Conservation (phyloP, 2,113 vertebrate species). For the Otolemur garnettii region DNA sequence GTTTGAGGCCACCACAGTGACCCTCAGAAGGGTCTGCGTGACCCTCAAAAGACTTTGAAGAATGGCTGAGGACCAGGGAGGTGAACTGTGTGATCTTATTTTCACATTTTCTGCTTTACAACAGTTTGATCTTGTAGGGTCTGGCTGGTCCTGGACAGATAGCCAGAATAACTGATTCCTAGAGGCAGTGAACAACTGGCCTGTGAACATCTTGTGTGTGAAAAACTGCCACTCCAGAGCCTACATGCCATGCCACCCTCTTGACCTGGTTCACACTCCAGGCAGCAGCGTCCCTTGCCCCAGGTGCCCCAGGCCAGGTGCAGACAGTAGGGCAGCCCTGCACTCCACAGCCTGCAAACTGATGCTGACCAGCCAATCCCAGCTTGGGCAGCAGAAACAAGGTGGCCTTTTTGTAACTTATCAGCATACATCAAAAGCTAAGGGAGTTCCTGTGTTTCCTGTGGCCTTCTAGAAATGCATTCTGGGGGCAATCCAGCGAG, state of each 20-base stretch:
- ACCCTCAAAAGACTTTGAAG: background rate
- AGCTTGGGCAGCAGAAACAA: too few species aligned
- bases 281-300: background rate
- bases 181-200: background rate
- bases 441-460: background rate
- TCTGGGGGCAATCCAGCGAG: too few species aligned
- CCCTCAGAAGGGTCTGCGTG: background rate
- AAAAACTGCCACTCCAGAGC: too few species aligned
- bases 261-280: background rate
- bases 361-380: background rate
- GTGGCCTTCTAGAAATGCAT: background rate
- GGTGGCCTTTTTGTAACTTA: background rate
- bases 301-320: background rate
- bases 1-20: too few species aligned
- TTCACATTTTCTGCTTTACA: background rate
- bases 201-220: rapidly evolving
- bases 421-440: background rate
- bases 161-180: rapidly evolving
- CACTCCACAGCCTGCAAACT: too few species aligned
- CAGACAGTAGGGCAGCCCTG: background rate
- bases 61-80: background rate
- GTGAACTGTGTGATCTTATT: rapidly evolving
- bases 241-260: background rate
- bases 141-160: background rate
- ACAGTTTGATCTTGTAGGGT: background rate